A percentile compares a stretch with the other conserved stretches of the same genome.
These are phyloP conservation scores for Athrips mouffetella DNA, from an alignment of 2,888 invertebrate species.

Conservation along the genomic window DNA sequence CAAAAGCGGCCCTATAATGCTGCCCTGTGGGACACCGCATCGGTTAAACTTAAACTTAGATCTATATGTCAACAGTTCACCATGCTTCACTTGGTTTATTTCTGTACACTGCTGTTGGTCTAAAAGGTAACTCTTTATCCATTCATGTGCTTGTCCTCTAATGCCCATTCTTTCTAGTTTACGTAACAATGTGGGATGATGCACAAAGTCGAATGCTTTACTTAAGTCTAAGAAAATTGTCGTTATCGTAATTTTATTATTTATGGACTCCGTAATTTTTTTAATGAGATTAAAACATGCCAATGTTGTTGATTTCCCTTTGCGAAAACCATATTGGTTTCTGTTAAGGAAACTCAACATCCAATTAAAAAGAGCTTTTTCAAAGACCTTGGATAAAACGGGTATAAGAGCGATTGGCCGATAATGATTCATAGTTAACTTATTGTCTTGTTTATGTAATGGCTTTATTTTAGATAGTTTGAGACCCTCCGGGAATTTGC, in stretches of 20 bases:
- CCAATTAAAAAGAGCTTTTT: neutral
- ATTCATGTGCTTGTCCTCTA: neutral
- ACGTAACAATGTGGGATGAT: neutral
- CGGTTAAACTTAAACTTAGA: neutral
- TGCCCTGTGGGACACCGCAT: neutral
- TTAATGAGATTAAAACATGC: neutral
- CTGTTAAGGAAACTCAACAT: neutral
- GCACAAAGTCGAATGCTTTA: no score
- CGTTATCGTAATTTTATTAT: neutral
- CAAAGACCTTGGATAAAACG: neutral
- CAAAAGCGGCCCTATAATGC: neutral
- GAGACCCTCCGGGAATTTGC: neutral
- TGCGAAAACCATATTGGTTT: neutral
- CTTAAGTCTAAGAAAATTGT: no score
- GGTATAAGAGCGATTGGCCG: slow-evolving; percentile 1
- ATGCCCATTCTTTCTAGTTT: neutral
- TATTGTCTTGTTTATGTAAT: neutral
- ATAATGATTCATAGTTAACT: neutral
- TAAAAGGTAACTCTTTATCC: neutral
- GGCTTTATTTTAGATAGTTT: slow-evolving; percentile 2
- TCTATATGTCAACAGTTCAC: neutral
- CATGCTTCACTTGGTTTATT: neutral
- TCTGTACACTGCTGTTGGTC: neutral
- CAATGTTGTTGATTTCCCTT: neutral
- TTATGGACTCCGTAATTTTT: neutral